Conservation (phyloP, 1,140 invertebrate genomes). For the Hydropsyche tenuis region DNA sequence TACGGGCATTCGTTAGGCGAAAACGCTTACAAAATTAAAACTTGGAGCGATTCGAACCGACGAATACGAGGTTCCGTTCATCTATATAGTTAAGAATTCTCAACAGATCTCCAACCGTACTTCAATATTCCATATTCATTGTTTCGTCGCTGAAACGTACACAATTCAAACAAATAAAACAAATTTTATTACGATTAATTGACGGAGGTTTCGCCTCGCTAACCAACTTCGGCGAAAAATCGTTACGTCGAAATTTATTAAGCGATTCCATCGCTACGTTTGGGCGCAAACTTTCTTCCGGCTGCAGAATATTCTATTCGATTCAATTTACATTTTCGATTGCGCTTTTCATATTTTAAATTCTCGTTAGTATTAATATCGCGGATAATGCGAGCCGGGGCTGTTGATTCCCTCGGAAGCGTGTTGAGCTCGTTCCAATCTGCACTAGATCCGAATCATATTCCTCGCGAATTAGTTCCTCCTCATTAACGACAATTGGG, state of each 20-base stretch:
- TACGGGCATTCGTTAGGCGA: conserved; percentile 20
- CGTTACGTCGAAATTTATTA: too few species aligned
- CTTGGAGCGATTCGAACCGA: conserved; percentile 11
- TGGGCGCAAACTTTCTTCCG: too few species aligned
- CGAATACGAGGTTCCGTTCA: neutral
- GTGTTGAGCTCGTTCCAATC: neutral
- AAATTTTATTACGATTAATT: too few species aligned
- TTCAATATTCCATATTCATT: neutral
- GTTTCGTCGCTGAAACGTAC: neutral
- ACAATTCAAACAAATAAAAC: neutral
- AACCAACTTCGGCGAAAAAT: too few species aligned
- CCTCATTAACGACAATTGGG: conserved; percentile 38
- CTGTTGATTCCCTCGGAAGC: neutral
- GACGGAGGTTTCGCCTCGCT: too few species aligned
- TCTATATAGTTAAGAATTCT: conserved; percentile 8
- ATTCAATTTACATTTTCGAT: neutral
- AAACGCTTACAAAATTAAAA: conserved; percentile 23
- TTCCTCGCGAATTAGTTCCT: conserved; percentile 37
- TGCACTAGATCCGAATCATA: conserved; percentile 18
- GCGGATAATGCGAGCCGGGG: neutral
- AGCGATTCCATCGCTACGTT: too few species aligned
- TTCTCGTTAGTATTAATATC: conserved; percentile 12
- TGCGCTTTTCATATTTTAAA: conserved; percentile 3
- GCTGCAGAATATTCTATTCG: too few species aligned
- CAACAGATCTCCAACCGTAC: neutral